Evolutionary conservation across 2,113 vertebrate genomes (phyloP), one percentile per base, ranked within the genome.

Genomic region (Psittacara wagleri): DNA sequence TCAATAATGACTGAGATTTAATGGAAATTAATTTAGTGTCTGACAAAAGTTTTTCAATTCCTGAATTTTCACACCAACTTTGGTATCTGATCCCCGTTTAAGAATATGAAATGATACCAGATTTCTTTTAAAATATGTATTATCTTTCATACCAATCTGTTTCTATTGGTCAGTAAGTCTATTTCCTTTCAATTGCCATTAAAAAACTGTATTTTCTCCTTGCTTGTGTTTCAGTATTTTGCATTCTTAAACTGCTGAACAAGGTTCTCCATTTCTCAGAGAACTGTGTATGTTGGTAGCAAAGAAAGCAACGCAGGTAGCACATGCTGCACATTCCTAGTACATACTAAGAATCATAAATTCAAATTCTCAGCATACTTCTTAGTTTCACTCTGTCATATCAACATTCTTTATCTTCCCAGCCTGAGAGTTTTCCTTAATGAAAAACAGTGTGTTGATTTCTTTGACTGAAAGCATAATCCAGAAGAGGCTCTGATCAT

Each of bases 231-330:
- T 44, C 22, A 35, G 15, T 51, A 31, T 43, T 18, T 63, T 46
- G 2, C 1, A 2, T 6, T 48, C 13, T 62, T 62, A 23, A 4
- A 33, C 16, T 1, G 1, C 46, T 12, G 48, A 77, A 64, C 0
- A 0, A 64, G 7, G 7, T 61, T 84, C 24, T 39, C 37, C 4
- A 2, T 83, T 46, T 73, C 25, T 43, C 25, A 55, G 63, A 75
- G 2, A 76, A 41, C 16, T 14, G 1, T 43, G 22, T 59, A 46
- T 83, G 89, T 88, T 82, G 29, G 17, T 82, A 86, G 31, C 28
- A 52, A 70, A 75, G 51, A 25, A 75, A 57, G 72, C 23, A 55
- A 72, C 6, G 27, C 0, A 3, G 33, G 31, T 35, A 62, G 6
- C 28, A 75, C 16, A 19, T 44, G 9, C 6, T 3, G 37, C 31